These are phyloP conservation scores for Noctua comes DNA, from an alignment of 2,888 invertebrate species.

Conservation along the genomic window DNA sequence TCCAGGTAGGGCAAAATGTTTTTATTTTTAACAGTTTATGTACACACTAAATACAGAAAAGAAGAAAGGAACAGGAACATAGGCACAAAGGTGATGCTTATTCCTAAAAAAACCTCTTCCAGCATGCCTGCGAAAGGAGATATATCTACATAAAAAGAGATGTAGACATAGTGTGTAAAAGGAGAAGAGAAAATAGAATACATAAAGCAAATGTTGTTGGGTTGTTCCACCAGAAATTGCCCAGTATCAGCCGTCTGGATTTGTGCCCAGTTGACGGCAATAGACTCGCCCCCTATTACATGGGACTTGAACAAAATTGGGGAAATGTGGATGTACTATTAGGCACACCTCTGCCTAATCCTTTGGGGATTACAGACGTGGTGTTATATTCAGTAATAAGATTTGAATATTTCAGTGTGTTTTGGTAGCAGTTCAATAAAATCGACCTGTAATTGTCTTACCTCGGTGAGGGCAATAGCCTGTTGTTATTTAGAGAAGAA, in stretches of 20 bases:
- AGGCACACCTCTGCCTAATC: neutral
- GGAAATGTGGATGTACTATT: neutral
- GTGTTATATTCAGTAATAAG: neutral
- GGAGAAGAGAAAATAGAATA: too few species aligned
- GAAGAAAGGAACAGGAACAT: too few species aligned
- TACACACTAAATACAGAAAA: too few species aligned
- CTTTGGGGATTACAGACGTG: neutral
- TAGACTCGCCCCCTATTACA: neutral
- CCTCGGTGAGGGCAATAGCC: slow-evolving; percentile 11
- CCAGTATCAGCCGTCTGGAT: neutral
- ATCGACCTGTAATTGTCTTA: slow-evolving; percentile 28
- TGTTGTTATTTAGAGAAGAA: slow-evolving; percentile 12
- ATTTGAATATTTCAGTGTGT: slow-evolving; percentile 23
- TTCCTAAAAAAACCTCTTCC: too few species aligned
- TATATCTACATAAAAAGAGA: too few species aligned
- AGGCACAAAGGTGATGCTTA: too few species aligned
- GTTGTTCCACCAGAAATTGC: neutral
- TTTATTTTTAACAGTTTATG: too few species aligned
- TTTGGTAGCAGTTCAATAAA: slow-evolving; percentile 1
- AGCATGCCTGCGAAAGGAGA: too few species aligned
- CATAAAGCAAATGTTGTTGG: neutral
- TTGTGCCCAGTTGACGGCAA: neutral
- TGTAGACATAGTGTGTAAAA: too few species aligned
- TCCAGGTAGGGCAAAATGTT: too few species aligned
- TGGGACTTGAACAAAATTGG: neutral